A percentile compares a stretch with the other conserved stretches of the same genome.
phyloP scores from a whole-genome alignment of 2,888 invertebrate species.

The Ptychoptera contaminata region DNA sequence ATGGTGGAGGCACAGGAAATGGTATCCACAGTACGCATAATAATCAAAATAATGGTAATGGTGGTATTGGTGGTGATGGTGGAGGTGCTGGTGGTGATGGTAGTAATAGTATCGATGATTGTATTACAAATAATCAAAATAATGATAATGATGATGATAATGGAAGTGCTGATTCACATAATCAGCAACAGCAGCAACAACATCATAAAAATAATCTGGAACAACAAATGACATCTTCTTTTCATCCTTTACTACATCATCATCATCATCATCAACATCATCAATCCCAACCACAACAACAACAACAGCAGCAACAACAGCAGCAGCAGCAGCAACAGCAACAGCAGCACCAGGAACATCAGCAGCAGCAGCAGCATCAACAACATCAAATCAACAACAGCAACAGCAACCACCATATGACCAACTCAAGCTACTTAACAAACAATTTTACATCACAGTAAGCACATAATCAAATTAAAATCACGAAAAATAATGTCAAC shows the following conservation, averaged over 20 bases:
- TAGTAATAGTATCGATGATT: slow-evolving; percentile 14
- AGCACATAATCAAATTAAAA: not conserved
- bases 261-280: not conserved
- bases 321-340: not conserved
- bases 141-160: slow-evolving; percentile 3
- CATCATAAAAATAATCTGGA: too few species aligned
- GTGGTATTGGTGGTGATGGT: slow-evolving; percentile 12
- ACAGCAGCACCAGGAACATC: not conserved
- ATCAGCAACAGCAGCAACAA: too few species aligned
- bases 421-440: slow-evolving; percentile 4
- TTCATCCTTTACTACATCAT: slow-evolving; percentile 1
- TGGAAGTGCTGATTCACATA: not conserved
- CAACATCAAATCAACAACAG: not conserved
- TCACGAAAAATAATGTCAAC: too few species aligned
- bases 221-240: too few species aligned
- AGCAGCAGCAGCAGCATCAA: not conserved
- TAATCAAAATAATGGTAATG: not conserved
- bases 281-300: not conserved
- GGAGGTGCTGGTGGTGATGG: slow-evolving; percentile 9
- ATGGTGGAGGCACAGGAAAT: not conserved
- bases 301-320: not conserved
- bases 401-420: not conserved
- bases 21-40: not conserved
- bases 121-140: slow-evolving; percentile 11
- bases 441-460: slow-evolving; percentile 5